Evolutionary conservation across 2,113 vertebrate species (phyloP).

Genomic region (Peromyscus californicus): DNA sequence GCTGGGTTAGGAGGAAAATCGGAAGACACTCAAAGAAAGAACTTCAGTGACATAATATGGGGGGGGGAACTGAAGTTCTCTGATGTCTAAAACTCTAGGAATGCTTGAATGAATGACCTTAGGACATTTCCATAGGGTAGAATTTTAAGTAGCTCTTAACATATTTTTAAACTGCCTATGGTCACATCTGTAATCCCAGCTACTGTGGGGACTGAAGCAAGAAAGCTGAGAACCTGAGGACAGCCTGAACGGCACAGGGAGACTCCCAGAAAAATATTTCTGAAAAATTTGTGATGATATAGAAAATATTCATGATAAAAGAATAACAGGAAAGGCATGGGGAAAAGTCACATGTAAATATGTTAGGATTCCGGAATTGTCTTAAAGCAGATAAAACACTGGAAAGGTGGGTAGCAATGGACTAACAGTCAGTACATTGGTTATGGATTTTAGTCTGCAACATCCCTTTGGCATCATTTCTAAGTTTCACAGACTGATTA

Average conservation of each 20-base stretch:
- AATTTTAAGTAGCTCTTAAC: constrained; percentile 19
- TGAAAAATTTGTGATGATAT: background rate
- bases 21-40: background rate
- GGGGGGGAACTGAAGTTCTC: background rate
- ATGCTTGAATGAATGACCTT: background rate
- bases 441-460: background rate
- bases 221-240: background rate
- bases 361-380: background rate
- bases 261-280: background rate
- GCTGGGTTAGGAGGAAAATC: background rate
- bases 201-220: background rate
- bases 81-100: background rate
- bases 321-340: background rate
- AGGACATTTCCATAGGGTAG: background rate
- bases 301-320: background rate
- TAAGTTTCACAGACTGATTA: constrained; percentile 20
- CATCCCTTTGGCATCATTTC: background rate
- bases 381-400: background rate
- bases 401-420: background rate
- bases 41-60: background rate
- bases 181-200: background rate
- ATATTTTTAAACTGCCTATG: background rate
- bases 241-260: background rate
- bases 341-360: constrained; percentile 22
- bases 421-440: background rate